Conservation (phyloP, 2,888 invertebrate genomes). For the Eudasyphora cyanicolor region DNA sequence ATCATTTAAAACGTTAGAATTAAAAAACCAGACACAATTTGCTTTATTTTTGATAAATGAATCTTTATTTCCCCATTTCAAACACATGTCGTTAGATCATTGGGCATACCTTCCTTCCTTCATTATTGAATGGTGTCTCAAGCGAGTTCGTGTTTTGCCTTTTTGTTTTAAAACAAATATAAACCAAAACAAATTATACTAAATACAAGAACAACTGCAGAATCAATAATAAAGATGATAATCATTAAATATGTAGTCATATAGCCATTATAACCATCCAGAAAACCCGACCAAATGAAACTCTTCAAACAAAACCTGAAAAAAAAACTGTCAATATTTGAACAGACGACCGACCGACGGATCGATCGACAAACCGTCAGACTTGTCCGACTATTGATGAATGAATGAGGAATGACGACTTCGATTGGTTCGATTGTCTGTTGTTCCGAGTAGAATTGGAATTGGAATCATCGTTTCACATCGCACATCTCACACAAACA, state of each 20-base stretch:
- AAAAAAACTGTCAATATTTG: constrained; percentile 21
- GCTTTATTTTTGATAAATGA: constrained; percentile 22
- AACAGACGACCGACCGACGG: too few species aligned
- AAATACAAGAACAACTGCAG: neutral
- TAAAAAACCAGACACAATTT: neutral
- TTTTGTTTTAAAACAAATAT: neutral
- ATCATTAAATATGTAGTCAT: neutral
- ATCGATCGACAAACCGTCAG: neutral
- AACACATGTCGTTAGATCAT: neutral
- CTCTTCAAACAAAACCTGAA: neutral
- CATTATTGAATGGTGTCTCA: constrained; percentile 5
- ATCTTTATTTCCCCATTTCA: neutral
- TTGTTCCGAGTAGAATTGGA: neutral
- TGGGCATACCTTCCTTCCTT: too few species aligned
- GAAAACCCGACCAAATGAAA: constrained; percentile 8
- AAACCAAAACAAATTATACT: too few species aligned
- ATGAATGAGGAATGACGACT: neutral
- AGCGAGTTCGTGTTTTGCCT: neutral
- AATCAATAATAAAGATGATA: neutral
- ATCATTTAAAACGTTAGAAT: neutral
- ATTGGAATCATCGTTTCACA: too few species aligned
- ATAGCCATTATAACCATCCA: neutral
- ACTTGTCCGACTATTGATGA: neutral
- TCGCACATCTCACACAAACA: too few species aligned
- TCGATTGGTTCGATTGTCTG: neutral